These are phyloP conservation scores for Pollenia amentaria DNA, from an alignment of 2,888 invertebrate species.

Conservation along the genomic window DNA sequence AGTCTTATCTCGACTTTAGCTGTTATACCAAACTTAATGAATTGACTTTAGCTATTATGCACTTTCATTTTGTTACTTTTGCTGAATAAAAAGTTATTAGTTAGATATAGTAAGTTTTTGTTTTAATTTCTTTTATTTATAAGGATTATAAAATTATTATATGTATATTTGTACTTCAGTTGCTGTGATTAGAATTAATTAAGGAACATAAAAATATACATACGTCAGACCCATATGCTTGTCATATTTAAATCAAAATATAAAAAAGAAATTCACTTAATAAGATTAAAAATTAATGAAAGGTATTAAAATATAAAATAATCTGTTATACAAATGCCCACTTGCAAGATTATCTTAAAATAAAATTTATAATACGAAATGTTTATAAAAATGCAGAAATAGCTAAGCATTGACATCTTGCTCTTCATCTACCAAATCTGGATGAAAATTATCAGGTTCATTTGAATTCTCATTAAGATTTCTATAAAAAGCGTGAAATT, in stretches of 20 bases:
- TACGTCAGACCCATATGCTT: constrained; percentile 48
- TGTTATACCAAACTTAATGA: constrained; percentile 44
- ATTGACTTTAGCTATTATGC: constrained; percentile 44
- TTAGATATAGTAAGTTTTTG: constrained; percentile 46
- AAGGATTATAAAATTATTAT: constrained; percentile 41
- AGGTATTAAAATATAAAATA: constrained; percentile 48
- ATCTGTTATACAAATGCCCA: constrained; percentile 48
- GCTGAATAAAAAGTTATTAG: constrained; percentile 50
- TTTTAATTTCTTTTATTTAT: constrained; percentile 46
- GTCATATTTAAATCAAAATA: constrained; percentile 39
- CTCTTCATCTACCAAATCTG: constrained; percentile 54
- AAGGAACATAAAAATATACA: constrained; percentile 49
- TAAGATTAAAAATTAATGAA: constrained; percentile 46
- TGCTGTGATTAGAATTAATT: constrained; percentile 46
- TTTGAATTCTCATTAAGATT: constrained; percentile 57
- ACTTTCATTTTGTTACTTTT: constrained; percentile 46
- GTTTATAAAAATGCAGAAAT: constrained; percentile 51
- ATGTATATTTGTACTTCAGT: constrained; percentile 47
- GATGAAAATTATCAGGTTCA: constrained; percentile 62
- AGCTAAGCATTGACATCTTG: constrained; percentile 55
- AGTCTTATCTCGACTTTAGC: constrained; percentile 40
- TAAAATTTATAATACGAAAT: constrained; percentile 46
- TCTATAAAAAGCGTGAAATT: constrained; percentile 65
- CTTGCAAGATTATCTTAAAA: constrained; percentile 48
- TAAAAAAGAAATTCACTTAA: constrained; percentile 45